Evolutionary conservation across 2,113 vertebrate genomes (phyloP).

Genomic region (Irena cyanogastra): DNA sequence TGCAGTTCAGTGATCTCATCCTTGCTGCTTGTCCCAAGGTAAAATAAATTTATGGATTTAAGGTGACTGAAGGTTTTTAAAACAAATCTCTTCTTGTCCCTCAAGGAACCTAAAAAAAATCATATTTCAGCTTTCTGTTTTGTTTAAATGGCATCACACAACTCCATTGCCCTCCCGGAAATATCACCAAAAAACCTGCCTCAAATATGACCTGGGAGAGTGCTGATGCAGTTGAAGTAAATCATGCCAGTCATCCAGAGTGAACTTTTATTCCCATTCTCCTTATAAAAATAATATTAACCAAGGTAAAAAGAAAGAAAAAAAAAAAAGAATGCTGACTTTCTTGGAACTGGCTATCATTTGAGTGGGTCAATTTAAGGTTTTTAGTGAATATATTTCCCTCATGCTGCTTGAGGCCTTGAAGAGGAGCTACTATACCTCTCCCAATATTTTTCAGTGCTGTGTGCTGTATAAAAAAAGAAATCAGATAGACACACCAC

Average conservation of each 20-base stretch:
- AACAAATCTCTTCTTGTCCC: conserved; percentile 26
- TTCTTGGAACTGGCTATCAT: conserved; percentile 11
- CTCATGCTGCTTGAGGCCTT: background rate
- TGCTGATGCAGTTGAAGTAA: conserved; percentile 20
- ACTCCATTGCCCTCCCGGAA: background rate
- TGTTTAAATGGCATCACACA: conserved; percentile 25
- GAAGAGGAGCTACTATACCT: background rate
- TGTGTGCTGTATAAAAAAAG: background rate
- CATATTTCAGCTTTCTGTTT: conserved; percentile 29
- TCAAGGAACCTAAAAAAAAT: conserved; percentile 9
- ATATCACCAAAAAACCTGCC: background rate
- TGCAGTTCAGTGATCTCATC: conserved; percentile 30
- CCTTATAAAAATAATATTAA: conserved; percentile 48
- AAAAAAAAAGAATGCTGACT: background rate
- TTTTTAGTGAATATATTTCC: background rate
- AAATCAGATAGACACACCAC: background rate
- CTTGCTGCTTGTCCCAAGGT: background rate
- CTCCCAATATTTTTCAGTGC: background rate
- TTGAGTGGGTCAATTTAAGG: background rate
- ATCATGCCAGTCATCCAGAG: background rate
- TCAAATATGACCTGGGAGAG: background rate
- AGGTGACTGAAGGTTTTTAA: conserved; percentile 6
- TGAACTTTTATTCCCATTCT: conserved; percentile 39
- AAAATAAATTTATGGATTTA: conserved; percentile 35
- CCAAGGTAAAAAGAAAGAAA: background rate